Conservation (phyloP, 2,888 invertebrate species). For the Callimorpha dominula region DNA sequence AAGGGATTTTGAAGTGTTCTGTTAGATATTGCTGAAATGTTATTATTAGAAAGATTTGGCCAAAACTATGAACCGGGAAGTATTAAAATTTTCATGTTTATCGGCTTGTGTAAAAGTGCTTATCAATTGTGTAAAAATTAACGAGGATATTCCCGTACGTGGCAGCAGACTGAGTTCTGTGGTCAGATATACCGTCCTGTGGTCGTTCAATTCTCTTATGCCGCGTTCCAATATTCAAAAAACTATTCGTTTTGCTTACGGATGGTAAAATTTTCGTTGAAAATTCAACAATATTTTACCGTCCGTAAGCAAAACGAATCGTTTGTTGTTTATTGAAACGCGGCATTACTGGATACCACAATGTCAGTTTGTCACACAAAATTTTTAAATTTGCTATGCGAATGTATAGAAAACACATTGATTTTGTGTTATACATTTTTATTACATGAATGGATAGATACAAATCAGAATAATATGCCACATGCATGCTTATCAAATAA, state of each 20-base stretch:
- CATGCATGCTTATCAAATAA: no score
- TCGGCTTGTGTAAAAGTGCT: neutral
- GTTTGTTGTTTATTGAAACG: no score
- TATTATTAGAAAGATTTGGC: neutral
- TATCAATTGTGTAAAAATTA: neutral
- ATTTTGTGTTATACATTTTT: no score
- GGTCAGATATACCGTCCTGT: constrained; percentile 17
- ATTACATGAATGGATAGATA: no score
- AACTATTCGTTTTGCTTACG: no score
- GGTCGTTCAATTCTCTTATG: constrained; percentile 20
- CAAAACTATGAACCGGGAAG: neutral
- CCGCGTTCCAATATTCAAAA: no score
- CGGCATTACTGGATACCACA: constrained; percentile 31
- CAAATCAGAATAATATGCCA: no score
- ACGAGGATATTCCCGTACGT: neutral
- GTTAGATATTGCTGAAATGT: no score
- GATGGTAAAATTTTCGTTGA: no score
- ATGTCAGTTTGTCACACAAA: constrained; percentile 33
- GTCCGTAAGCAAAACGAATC: no score
- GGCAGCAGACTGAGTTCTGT: neutral
- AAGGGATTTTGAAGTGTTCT: no score
- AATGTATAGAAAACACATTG: constrained; percentile 21
- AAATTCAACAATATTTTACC: no score
- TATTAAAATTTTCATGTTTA: neutral
- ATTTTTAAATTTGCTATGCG: constrained; percentile 20